phyloP scores from a whole-genome alignment of 1,140 invertebrate genomes.

The Tetramorium alpestre region DNA sequence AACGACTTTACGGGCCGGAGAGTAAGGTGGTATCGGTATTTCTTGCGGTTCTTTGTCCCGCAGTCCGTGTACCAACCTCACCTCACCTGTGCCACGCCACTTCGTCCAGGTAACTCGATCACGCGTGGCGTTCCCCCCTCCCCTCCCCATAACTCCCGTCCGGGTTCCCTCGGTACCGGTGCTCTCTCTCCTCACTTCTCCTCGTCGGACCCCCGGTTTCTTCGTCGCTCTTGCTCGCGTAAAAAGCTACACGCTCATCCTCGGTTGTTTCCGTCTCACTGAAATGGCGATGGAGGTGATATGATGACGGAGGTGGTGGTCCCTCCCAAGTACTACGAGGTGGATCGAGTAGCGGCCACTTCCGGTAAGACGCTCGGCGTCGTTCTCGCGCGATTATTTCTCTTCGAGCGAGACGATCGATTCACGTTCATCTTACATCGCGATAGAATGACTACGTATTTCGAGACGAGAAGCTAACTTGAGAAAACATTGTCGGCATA shows the following conservation, averaged over 20 bases:
- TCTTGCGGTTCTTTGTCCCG: conserved; percentile 84
- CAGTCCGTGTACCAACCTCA: conserved; percentile 80
- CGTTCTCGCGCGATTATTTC: conserved; percentile 46
- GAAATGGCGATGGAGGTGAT: conserved; percentile 47
- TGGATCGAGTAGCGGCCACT: conserved; percentile 79
- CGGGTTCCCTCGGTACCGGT: conserved; percentile 23
- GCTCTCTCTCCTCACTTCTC: conserved; percentile 20
- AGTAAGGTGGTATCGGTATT: conserved; percentile 82
- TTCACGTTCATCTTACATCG: not conserved
- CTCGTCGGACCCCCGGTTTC: not conserved
- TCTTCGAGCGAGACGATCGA: conserved; percentile 7
- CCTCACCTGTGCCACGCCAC: conserved; percentile 78
- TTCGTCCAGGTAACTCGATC: conserved; percentile 83
- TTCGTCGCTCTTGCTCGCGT: not conserved
- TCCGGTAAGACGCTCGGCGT: conserved; percentile 72
- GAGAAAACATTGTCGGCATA: not conserved
- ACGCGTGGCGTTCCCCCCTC: conserved; percentile 78
- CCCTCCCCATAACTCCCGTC: conserved; percentile 61
- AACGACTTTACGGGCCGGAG: conserved; percentile 75
- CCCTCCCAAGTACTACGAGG: conserved; percentile 71
- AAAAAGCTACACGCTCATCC: conserved; percentile 48
- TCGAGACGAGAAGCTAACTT: not conserved
- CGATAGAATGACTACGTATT: not conserved
- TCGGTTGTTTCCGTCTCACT: conserved; percentile 48
- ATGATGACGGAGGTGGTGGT: conserved; percentile 68